Evolutionary conservation across 2,113 vertebrate genomes (phyloP).

Genomic region (Phylloscopus trochilus): DNA sequence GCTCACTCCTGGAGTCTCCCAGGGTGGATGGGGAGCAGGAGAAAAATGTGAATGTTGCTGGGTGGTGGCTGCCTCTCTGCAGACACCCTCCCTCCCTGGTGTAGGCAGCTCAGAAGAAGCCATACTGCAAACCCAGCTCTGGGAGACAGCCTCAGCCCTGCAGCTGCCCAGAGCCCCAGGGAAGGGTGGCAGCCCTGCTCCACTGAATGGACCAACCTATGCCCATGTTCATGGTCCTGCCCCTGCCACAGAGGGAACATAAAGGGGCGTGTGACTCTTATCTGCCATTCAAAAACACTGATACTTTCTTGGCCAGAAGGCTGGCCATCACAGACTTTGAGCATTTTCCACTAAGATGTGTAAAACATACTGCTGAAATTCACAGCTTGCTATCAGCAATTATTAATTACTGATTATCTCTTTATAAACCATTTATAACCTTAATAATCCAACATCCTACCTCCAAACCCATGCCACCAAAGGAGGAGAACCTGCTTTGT

Average conservation of each 20-base stretch:
- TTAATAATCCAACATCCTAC: background rate
- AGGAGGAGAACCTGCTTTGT: background rate
- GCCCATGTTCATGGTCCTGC: fast-evolving
- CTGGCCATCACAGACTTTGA: background rate
- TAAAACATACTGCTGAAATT: background rate
- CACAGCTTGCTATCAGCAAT: background rate
- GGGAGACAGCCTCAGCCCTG: background rate
- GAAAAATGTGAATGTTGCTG: background rate
- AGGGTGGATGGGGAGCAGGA: background rate
- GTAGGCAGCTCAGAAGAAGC: background rate
- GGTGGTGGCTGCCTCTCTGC: background rate
- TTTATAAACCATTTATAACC: background rate
- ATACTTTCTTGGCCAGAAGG: background rate
- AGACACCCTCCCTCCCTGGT: background rate
- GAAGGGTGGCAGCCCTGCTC: background rate
- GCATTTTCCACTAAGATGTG: background rate
- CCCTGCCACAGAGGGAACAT: background rate
- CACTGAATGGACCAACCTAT: background rate
- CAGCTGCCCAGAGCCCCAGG: background rate
- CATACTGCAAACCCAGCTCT: background rate
- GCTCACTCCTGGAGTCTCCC: background rate
- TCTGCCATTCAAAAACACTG: background rate
- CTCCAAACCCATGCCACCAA: background rate
- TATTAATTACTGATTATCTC: background rate
- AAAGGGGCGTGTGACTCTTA: background rate